These are phyloP conservation scores for Xiphophorus couchianus DNA, from an alignment of 2,113 vertebrate genomes.

Conservation along the genomic window DNA sequence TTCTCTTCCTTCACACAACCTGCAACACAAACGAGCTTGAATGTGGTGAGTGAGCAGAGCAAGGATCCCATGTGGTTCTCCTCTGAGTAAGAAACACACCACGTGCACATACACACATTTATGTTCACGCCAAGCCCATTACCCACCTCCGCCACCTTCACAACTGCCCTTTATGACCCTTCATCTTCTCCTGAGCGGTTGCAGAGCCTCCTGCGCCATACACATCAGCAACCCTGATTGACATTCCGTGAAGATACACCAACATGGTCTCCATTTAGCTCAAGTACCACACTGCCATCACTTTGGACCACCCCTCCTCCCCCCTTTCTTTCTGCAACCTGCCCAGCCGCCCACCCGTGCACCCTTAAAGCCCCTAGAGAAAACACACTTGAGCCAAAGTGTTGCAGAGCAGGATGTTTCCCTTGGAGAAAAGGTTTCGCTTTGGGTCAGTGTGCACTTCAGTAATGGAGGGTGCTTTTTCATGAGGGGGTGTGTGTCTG, in stretches of 20 bases:
- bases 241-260: constrained; percentile 81
- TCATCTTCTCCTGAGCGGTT: constrained; percentile 70
- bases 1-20: constrained; percentile 10
- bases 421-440: constrained; percentile 97
- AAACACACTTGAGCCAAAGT: constrained; percentile 99
- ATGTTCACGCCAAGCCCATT: constrained; percentile 66
- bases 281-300: constrained; percentile 74
- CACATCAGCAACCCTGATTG: constrained; percentile 77
- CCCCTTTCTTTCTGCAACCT: neutral
- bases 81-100: constrained; percentile 52
- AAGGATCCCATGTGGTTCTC: constrained; percentile 73
- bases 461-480: constrained; percentile 87
- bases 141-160: constrained; percentile 62
- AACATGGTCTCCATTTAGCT: constrained; percentile 82
- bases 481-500: constrained; percentile 47
- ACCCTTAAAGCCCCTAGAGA: constrained; percentile 85
- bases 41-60: constrained; percentile 79
- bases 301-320: constrained; percentile 55
- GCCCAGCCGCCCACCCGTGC: constrained; percentile 30
- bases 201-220: constrained; percentile 62
- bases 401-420: constrained; percentile 99
- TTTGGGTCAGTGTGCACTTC: constrained; percentile 95
- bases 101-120: constrained; percentile 46
- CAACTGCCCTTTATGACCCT: constrained; percentile 69
- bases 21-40: constrained; percentile 64